Conservation (phyloP, 2,888 invertebrate genomes). For the Abrostola tripartita region DNA sequence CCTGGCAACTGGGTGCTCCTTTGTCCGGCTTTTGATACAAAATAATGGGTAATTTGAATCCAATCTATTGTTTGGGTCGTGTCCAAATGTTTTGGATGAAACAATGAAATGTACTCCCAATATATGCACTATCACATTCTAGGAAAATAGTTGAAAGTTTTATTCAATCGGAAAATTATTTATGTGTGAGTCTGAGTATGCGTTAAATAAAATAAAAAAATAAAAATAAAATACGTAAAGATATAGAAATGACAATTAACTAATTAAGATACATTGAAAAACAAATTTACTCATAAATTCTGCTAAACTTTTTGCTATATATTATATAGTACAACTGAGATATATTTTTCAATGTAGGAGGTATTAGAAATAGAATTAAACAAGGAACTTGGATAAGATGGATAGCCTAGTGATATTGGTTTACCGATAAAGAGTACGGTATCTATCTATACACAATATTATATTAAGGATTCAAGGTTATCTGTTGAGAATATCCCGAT, state of each 20-base stretch:
- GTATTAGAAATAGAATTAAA: not conserved
- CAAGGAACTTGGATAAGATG: not conserved
- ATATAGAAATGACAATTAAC: too few relatives aligned
- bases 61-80: slow-evolving; percentile 22
- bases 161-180: too few relatives aligned
- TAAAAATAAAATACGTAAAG: too few relatives aligned
- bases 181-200: too few relatives aligned
- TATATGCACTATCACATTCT: too few relatives aligned
- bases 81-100: slow-evolving; percentile 3
- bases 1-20: not conserved
- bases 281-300: too few relatives aligned
- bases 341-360: too few relatives aligned
- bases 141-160: too few relatives aligned
- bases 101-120: not conserved
- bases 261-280: too few relatives aligned
- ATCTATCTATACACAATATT: not conserved
- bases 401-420: not conserved
- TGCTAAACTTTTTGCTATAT: too few relatives aligned
- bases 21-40: slow-evolving; percentile 6
- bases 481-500: not conserved
- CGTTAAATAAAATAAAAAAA: too few relatives aligned
- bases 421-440: not conserved
- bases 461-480: slow-evolving; percentile 1
- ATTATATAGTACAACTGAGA: too few relatives aligned
- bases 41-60: slow-evolving; percentile 2